Evolutionary conservation across 1,140 invertebrate genomes (phyloP), one percentile per base, ranked within the genome.

Genomic region (Leptinotarsa texana): DNA sequence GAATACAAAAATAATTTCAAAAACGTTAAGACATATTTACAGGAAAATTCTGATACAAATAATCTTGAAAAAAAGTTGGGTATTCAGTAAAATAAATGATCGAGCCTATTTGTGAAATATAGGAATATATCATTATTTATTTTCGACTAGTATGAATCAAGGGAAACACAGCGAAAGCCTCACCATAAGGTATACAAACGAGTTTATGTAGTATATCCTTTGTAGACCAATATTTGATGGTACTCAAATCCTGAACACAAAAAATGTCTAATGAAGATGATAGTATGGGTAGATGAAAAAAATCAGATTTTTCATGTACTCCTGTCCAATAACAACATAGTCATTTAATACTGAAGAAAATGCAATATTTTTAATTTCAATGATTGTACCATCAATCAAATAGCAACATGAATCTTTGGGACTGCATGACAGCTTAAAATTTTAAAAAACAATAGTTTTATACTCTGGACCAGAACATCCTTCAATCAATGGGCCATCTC

Each of bases 311-410:
- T 51, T n/a, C 13, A 51, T 51, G 49, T 65, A 65, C 18, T 65
- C 24, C 18, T 11, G 13, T 22, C 63, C 63, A 22, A 65, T 21
- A n/a, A 24, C 24, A 65, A 65, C 18, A 65, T 65, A 27, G 3
- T 65, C 18, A 22, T 65, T 65, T 21, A 65, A 24, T 65, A 22
- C 24, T 65, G 18, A 13, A 21, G 63, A 65, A 27, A n/a, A 21
- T 17, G 63, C 63, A 22, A 65, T 22, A 65, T 65, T 24, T 65
- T 24, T 11, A 51, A 65, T 65, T 65, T 65, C 63, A 22, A 65
- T 65, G 18, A 65, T 65, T 18, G 24, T 22, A 13, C 13, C 63
- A 65, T 65, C 63, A 22, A 13, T 15, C 18, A 65, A 65, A 65
- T 13, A 13, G 18, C 15, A 65, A 65, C 63, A n/a, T 22, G 63